These are phyloP conservation scores for Scotopteryx bipunctaria DNA, from an alignment of 2,888 invertebrate genomes.

Conservation along the genomic window DNA sequence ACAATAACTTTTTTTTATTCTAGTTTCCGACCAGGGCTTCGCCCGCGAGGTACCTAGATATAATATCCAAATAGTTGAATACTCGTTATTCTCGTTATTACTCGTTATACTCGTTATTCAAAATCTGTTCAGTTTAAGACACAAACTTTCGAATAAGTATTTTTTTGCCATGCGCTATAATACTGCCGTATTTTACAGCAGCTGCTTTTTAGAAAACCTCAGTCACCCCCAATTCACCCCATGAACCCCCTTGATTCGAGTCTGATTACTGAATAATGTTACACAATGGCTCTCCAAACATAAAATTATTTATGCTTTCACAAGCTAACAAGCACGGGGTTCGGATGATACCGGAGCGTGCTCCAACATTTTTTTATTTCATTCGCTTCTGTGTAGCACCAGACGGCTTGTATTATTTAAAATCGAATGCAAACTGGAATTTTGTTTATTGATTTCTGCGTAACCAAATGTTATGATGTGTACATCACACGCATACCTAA, in stretches of 20 bases:
- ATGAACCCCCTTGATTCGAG: constrained; percentile 12
- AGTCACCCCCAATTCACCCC: not conserved
- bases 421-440: not conserved
- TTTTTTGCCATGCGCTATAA: too few species aligned
- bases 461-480: too few species aligned
- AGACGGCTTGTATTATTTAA: not conserved
- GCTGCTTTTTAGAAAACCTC: not conserved
- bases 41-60: too few species aligned
- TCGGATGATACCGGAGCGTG: not conserved
- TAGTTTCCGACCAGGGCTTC: too few species aligned
- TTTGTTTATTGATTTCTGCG: not conserved
- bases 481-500: too few species aligned
- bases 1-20: too few species aligned
- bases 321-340: constrained; percentile 7
- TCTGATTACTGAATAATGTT: constrained; percentile 34
- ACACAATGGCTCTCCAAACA: constrained; percentile 19
- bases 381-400: not conserved
- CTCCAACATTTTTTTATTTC: constrained; percentile 4
- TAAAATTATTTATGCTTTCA: constrained; percentile 17
- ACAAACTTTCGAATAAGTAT: too few species aligned
- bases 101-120: too few species aligned
- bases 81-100: too few species aligned
- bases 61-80: too few species aligned
- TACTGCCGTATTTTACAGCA: not conserved
- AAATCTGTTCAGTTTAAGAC: too few species aligned